Conservation (phyloP, 2,888 invertebrate species). For the Coronaproctus castanopsis region DNA sequence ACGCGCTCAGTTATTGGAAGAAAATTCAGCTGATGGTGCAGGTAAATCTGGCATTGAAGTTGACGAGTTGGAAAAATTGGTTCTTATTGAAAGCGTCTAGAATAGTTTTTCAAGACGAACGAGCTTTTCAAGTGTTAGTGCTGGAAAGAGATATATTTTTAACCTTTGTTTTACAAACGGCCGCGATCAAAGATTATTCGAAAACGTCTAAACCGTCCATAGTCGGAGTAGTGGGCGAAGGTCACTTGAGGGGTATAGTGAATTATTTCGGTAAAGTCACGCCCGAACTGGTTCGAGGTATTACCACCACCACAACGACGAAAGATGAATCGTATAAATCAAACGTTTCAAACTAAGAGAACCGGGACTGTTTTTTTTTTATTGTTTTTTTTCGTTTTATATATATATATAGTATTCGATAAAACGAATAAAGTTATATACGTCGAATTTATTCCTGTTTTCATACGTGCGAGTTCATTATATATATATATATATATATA, state of each 20-base stretch:
- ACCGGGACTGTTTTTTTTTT: too few species aligned
- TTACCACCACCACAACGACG: background rate
- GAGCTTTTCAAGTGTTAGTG: conserved; percentile 7
- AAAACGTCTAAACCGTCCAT: conserved; percentile 1
- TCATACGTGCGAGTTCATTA: too few species aligned
- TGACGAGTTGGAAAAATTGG: conserved; percentile 4
- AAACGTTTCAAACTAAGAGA: too few species aligned
- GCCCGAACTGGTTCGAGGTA: background rate
- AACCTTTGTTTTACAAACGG: conserved; percentile 8
- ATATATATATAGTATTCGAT: too few species aligned
- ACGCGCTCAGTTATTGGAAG: conserved; percentile 8
- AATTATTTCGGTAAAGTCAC: conserved; percentile 6
- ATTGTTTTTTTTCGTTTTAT: too few species aligned
- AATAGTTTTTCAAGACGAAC: conserved; percentile 6
- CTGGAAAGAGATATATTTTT: conserved; percentile 11
- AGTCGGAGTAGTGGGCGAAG: conserved; percentile 9
- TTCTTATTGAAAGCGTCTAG: conserved; percentile 1
- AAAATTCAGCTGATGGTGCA: conserved; percentile 1
- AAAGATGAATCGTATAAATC: too few species aligned
- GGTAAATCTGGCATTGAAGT: conserved; percentile 5
- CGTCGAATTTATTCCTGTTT: too few species aligned
- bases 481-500: too few species aligned
- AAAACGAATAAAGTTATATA: too few species aligned
- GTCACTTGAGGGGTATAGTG: conserved; percentile 7
- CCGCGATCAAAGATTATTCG: background rate